Percentiles rank a stretch among this genome's conserved stretches.
Evolutionary conservation across 2,888 invertebrate genomes (phyloP).

Genomic region (Erpobdella octoculata): DNA sequence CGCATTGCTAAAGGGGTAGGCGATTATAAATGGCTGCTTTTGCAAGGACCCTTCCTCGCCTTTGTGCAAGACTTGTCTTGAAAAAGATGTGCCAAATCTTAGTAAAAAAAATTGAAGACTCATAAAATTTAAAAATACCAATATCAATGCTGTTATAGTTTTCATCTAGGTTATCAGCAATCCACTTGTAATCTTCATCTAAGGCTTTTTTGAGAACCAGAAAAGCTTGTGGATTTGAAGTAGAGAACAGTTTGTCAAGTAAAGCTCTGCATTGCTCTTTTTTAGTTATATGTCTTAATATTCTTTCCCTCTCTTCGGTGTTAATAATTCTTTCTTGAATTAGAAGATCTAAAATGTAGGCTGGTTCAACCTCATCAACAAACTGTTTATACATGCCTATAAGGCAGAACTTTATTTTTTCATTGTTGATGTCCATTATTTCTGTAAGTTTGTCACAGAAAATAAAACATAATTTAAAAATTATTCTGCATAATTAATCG

Average conservation of each 20-base stretch:
- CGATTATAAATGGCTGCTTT: no score
- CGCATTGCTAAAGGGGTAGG: no score
- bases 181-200: slow-evolving; percentile 21
- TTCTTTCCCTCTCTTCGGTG: slow-evolving; percentile 20
- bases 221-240: slow-evolving; percentile 15
- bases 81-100: neutral
- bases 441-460: no score
- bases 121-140: no score
- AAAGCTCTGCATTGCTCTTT: slow-evolving; percentile 26
- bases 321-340: slow-evolving; percentile 29
- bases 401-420: slow-evolving; percentile 11
- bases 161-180: slow-evolving; percentile 15
- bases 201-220: slow-evolving; percentile 18
- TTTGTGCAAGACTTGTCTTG: no score
- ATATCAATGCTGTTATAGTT: neutral
- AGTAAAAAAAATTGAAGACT: neutral
- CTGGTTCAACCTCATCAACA: slow-evolving; percentile 25
- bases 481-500: no score
- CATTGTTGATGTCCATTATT: neutral
- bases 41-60: no score
- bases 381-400: slow-evolving; percentile 25
- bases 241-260: slow-evolving; percentile 26
- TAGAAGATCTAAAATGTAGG: slow-evolving; percentile 23
- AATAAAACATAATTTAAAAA: no score
- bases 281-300: slow-evolving; percentile 14